Base-by-base conservation (phyloP, 2,797 vertebrate species). In the Tragopan temminckii region DNA sequence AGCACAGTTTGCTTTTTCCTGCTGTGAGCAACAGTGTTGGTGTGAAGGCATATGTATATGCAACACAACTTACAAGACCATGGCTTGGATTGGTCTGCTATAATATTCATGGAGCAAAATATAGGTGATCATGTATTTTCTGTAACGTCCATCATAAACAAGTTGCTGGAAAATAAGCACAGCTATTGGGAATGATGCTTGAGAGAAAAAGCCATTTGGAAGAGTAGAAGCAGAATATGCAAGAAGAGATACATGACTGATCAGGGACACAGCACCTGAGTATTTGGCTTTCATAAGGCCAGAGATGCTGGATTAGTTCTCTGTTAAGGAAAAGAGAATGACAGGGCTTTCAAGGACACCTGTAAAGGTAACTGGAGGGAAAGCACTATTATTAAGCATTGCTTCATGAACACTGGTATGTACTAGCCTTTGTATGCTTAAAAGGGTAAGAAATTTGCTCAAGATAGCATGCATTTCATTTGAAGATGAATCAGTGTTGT, bases 401-500 rank as follows among this genome's bases (percentile, higher is more conserved):
- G 43, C 18, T n/a, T 17, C 35, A 40, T n/a, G 17, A 31, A 2
- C 8, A 31, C n/a, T n/a, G 25, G 23, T 64, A 14, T 23, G 7
- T 78, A 74, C 27, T 27, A 48, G 23, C 36, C 43, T 63, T 68
- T n/a, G 55, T 27, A 23, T 52, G 6, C 25, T 75, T 57, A 62
- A 80, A 80, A 83, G 36, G 16, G 38, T 52, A 71, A 71, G 43
- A 48, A 89, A 71, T 71, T 76, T 89, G 38, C 29, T 62, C 2
- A 1, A 61, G 33, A 70, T 48, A 53, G 9, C n/a, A 59, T 13
- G 18, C 27, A 40, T 76, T 62, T 80, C 4, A 35, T 85, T 79
- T 75, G 38, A 86, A 79, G 46, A 63, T 67, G 53, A 88, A 88
- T 70, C 62, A 69, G 27, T 63, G 27, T 43, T 82, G 21, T 13